A percentile compares a stretch with the other conserved stretches of the same genome.
phyloP scores from a whole-genome alignment of 1,140 invertebrate species.

The Metopolophium dirhodum region DNA sequence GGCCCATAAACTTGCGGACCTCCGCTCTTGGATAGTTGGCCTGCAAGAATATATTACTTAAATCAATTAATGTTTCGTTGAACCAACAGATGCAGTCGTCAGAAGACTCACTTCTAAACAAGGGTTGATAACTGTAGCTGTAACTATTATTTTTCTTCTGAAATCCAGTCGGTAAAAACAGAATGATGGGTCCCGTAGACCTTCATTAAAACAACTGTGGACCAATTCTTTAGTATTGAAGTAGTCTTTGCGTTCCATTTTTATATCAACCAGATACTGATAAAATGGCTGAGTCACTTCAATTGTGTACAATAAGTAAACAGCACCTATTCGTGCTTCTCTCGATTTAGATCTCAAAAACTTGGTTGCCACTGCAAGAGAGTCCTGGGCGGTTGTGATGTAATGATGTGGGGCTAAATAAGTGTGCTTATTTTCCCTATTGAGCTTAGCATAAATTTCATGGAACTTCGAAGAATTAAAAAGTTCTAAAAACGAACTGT shows the following conservation, averaged over 20 bases:
- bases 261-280: not conserved
- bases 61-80: not conserved
- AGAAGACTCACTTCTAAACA: slow-evolving; percentile 34
- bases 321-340: slow-evolving; percentile 21
- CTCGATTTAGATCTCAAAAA: slow-evolving; percentile 35
- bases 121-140: not conserved
- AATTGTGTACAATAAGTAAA: slow-evolving; percentile 23
- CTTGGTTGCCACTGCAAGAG: not conserved
- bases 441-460: slow-evolving; percentile 19
- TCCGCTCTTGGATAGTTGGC: slow-evolving; percentile 32
- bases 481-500: not conserved
- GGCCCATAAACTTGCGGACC: slow-evolving; percentile 30
- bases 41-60: not conserved
- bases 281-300: not conserved
- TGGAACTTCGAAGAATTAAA: not conserved
- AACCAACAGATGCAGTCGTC: not conserved
- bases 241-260: not conserved
- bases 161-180: slow-evolving; percentile 26
- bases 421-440: not conserved
- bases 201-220: not conserved
- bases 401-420: slow-evolving; percentile 27
- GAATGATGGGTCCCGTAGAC: not conserved
- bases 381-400: slow-evolving; percentile 3
- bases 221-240: not conserved
- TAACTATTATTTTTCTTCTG: slow-evolving; percentile 31